phyloP scores from a whole-genome alignment of 2,113 vertebrate genomes.

The Gambusia affinis region DNA sequence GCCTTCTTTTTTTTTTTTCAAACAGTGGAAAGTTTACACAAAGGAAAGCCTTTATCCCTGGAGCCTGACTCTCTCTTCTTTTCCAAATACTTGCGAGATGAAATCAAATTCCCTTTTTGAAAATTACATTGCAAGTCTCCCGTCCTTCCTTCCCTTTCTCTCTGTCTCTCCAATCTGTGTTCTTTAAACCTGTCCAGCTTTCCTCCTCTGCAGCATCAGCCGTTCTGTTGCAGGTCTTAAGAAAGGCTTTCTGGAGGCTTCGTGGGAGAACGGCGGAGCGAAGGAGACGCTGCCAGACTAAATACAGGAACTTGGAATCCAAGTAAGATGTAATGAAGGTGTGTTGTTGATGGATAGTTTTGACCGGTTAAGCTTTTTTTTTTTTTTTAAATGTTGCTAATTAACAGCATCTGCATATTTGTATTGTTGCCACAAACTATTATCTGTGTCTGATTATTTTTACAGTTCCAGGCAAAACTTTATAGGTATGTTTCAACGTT shows the following conservation, averaged over 20 bases:
- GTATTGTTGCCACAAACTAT: not conserved
- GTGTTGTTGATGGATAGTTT: slow-evolving; percentile 14
- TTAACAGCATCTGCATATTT: not conserved
- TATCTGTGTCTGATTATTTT: not conserved
- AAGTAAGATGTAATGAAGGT: slow-evolving; percentile 24
- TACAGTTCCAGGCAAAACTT: no score
- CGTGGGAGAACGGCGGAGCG: slow-evolving; percentile 23
- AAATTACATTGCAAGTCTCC: slow-evolving; percentile 44
- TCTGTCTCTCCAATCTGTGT: slow-evolving; percentile 7
- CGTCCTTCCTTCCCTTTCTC: slow-evolving; percentile 2
- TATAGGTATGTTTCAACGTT: no score
- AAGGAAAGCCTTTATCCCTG: slow-evolving; percentile 48
- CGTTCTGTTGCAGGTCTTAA: slow-evolving; percentile 41
- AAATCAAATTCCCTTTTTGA: slow-evolving; percentile 63
- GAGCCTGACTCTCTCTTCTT: slow-evolving; percentile 30
- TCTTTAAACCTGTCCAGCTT: slow-evolving; percentile 27
- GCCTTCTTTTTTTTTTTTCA: slow-evolving; percentile 21
- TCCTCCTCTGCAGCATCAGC: slow-evolving; percentile 48
- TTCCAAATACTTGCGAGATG: slow-evolving; percentile 70
- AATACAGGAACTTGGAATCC: slow-evolving; percentile 37
- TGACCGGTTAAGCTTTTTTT: not conserved
- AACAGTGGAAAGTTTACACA: slow-evolving; percentile 65
- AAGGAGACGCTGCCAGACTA: slow-evolving; percentile 29
- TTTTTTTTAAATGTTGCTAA: not conserved
- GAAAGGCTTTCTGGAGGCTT: slow-evolving; percentile 31